A percentile compares a stretch with the other conserved stretches of the same genome.
Conservation (phyloP, 2,888 invertebrate species). For the Xestia rhomboidea region DNA sequence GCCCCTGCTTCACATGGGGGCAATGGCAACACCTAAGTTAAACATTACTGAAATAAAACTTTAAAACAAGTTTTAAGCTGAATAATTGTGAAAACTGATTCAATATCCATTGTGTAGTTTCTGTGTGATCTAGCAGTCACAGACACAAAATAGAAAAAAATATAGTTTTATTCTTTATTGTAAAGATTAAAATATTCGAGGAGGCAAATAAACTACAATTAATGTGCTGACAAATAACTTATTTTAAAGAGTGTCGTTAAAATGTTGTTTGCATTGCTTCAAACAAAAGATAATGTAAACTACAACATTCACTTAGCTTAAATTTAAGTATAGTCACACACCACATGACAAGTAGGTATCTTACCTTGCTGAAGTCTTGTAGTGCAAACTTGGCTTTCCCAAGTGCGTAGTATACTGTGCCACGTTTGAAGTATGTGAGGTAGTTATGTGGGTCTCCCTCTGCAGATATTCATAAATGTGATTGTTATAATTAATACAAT, state of each 20-base stretch:
- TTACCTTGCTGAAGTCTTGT: conserved; percentile 95
- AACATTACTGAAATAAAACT: background rate
- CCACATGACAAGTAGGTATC: conserved; percentile 20
- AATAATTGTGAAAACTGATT: background rate
- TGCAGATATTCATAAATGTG: conserved; percentile 80
- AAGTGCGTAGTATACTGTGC: conserved; percentile 98
- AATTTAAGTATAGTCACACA: conserved; percentile 23
- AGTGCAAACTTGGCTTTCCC: conserved; percentile 99
- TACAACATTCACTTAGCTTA: background rate
- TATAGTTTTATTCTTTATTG: background rate
- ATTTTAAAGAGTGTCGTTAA: background rate
- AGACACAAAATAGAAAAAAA: background rate
- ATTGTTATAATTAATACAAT: background rate
- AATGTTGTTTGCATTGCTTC: conserved; percentile 14
- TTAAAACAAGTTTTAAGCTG: background rate
- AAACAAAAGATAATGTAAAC: conserved; percentile 29
- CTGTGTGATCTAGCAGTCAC: background rate
- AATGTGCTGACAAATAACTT: background rate
- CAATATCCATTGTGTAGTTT: background rate
- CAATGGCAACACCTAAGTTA: background rate
- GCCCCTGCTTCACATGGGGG: background rate
- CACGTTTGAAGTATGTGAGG: conserved; percentile 98
- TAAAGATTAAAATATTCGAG: background rate
- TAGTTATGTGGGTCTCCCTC: conserved; percentile 99
- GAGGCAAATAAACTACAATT: background rate